Conservation (phyloP, 2,113 vertebrate species). For the Datnioides undecimradiatus region DNA sequence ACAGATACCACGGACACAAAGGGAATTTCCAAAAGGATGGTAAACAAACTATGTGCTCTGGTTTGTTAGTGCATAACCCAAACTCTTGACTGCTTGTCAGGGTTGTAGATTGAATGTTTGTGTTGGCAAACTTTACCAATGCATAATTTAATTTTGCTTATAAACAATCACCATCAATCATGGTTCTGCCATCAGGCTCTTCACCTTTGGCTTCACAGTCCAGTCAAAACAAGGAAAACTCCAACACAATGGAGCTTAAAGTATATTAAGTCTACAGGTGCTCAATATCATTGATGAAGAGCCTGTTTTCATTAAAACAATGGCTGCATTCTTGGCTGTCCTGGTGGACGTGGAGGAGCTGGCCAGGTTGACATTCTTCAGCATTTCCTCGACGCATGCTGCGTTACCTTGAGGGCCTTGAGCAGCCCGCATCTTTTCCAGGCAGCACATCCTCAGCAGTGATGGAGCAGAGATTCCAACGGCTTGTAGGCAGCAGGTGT, state of each 20-base stretch:
- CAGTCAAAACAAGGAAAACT: conserved; percentile 69
- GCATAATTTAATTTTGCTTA: conserved; percentile 44
- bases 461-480: conserved; percentile 68
- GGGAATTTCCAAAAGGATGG: background rate
- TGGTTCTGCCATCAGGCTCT: conserved; percentile 24
- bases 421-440: conserved; percentile 79
- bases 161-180: conserved; percentile 53
- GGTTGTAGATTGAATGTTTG: conserved; percentile 24
- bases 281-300: conserved; percentile 78
- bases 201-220: conserved; percentile 44
- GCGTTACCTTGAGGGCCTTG: conserved; percentile 58
- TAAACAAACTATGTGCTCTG: background rate
- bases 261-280: conserved; percentile 84
- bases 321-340: conserved; percentile 80
- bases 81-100: conserved; percentile 5
- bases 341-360: conserved; percentile 70
- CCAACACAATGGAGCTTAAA: conserved; percentile 67
- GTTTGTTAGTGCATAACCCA: background rate
- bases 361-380: conserved; percentile 80
- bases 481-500: conserved; percentile 82
- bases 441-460: conserved; percentile 74
- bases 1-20: background rate
- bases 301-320: conserved; percentile 77
- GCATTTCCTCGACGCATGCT: conserved; percentile 78
- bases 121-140: conserved; percentile 18